Conservation (phyloP, 2,888 invertebrate genomes). For the Lasioglossum oenotherae region DNA sequence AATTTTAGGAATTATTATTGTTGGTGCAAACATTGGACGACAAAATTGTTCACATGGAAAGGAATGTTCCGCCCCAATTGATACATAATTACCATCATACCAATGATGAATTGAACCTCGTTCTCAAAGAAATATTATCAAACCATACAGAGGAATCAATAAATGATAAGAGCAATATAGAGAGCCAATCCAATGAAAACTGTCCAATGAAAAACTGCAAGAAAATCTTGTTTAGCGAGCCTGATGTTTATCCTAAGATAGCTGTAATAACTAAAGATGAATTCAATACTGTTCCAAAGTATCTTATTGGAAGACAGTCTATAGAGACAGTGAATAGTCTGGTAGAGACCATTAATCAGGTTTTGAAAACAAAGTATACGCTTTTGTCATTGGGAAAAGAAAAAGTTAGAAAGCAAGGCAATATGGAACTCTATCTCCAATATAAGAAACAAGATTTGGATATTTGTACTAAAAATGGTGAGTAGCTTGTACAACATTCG, state of each 20-base stretch:
- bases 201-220: constrained; percentile 72
- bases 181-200: constrained; percentile 40
- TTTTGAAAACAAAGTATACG: constrained; percentile 78
- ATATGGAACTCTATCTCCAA: constrained; percentile 76
- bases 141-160: background rate
- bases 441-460: constrained; percentile 75
- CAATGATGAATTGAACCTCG: background rate
- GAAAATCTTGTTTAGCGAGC: constrained; percentile 76
- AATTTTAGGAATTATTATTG: constrained; percentile 45
- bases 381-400: constrained; percentile 75
- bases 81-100: constrained; percentile 48
- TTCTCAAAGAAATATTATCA: background rate
- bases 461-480: constrained; percentile 71
- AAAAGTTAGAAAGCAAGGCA: constrained; percentile 78
- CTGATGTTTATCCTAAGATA: constrained; percentile 67
- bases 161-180: background rate
- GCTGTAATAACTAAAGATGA: constrained; percentile 68
- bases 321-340: constrained; percentile 74
- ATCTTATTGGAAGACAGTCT: constrained; percentile 79
- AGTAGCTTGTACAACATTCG: constrained; percentile 5
- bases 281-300: constrained; percentile 78
- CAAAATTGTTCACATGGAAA: constrained; percentile 70
- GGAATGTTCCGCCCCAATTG: constrained; percentile 71
- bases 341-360: constrained; percentile 73
- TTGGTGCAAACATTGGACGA: constrained; percentile 50